Evolutionary conservation across 35 echinoderm and acorn worm species (phyloP), one percentile per base, ranked within the genome.

Genomic region (Lytechinus pictus): DNA sequence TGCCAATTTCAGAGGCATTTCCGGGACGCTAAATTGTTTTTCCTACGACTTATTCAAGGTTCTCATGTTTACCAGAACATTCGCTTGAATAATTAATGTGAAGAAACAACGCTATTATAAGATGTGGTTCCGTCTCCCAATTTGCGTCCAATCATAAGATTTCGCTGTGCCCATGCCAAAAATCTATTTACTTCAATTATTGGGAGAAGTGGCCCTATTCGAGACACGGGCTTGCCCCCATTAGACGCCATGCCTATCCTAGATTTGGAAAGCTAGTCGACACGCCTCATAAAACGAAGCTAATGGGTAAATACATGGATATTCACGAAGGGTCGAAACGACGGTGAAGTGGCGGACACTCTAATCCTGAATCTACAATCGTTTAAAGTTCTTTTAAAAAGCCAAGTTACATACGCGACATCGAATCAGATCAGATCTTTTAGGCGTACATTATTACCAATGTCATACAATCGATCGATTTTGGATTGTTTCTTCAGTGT

Each of bases 271-370:
- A 79, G 19, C 66, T 16, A n/a, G 66, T 79, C 66, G 66, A 79
- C 66, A 79, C 66, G 66, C 66, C 66, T 79, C 66, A 79, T 79
- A 16, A n/a, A 79, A 79, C 66, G 66, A 79, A 79, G 66, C 66
- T 0, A 79, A 79, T 79, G 19, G 66, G 66, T 24, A 79, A 79
- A 79, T 16, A 24, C 66, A 79, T n/a, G 66, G 66, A 79, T 24
- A 79, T 79, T 79, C 66, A 79, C 66, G 66, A n/a, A 79, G 66
- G 66, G 66, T 24, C 19, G 66, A 79, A 79, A 16, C 66, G n/a
- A 5, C 21, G 16, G 19, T 24, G 66, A n/a, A 79, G 66, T 79
- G 66, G 66, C 16, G 66, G 66, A 79, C 19, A 79, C 66, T 79
- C 19, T 79, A n/a, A 79, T 24, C 66, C n/a, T 79, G 19, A 71